Base-by-base conservation (phyloP, 2,113 vertebrate species). In the Anarrhichthys ocellatus region DNA sequence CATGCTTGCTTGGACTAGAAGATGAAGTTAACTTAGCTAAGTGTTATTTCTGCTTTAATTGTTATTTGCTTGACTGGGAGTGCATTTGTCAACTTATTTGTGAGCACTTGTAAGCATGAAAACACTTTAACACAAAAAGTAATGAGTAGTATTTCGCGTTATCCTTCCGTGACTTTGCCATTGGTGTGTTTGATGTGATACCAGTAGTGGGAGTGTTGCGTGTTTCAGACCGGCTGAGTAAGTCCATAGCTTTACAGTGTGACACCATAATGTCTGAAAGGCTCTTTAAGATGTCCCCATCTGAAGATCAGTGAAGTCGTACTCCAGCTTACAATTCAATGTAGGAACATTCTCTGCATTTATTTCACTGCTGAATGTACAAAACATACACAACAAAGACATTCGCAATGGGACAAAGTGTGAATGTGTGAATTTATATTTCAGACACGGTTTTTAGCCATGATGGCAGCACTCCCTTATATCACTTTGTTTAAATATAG, bases 401-500 rank as follows among this genome's bases (percentile, higher is more conserved):
- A 18, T 61, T 66, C 42, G 14, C 29, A 6, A 1, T 56, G 9
- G 59, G 8, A 34, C 13, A 32, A 65, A 46, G 18, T 14, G 10
- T 70, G 11, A 44, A 36, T 50, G 6, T 2, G 10, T 62, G 27
- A 27, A 24, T 78, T 24, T 44, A 20, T 22, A 20, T 1, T 50
- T 20, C 17, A 18, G 6, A 50, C 18, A 38, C 62, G 17, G 1
- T 34, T 56, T 65, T 20, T 27, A 20, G 2, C 11, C 20, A 5
- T 17, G 7, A 64, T 46, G 2, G 4, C 9, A 58, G 2, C 32
- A 20, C 65, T 32, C 7, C 9, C 29, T 59, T 18, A 17, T 67
- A 24, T 52, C 10, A 4, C 9, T 48, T 48, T 69, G 62, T 77
- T 75, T 73, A 69, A 73, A 76, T 36, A 54, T 62, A 36, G 22